Evolutionary conservation across 1,140 invertebrate genomes (phyloP).

Genomic region (Megalonaias nervosa): DNA sequence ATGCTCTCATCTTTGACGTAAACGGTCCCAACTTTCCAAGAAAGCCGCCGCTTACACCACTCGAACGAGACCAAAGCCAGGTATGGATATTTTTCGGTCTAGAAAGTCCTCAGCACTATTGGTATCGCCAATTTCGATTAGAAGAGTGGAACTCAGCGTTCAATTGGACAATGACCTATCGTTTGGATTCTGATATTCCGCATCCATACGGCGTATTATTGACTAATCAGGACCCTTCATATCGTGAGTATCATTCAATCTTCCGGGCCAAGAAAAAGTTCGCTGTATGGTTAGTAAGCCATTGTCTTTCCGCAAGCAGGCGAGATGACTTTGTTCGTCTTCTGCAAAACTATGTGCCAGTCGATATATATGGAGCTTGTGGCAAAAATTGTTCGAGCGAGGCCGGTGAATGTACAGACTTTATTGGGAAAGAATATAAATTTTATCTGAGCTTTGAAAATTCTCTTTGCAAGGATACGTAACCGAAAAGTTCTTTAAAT

Average conservation of each 20-base stretch:
- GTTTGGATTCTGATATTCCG: conserved; percentile 7
- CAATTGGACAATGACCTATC: conserved; percentile 18
- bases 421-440: conserved; percentile 35
- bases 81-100: conserved; percentile 11
- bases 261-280: conserved; percentile 18
- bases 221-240: neutral
- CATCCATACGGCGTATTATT: neutral
- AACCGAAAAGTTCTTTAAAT: conserved; percentile 92
- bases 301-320: conserved; percentile 72
- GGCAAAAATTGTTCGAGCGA: conserved; percentile 1
- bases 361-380: conserved; percentile 79
- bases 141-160: neutral
- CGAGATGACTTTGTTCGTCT: conserved; percentile 74
- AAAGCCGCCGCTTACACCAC: neutral
- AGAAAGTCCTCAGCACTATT: neutral
- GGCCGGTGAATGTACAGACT: neutral
- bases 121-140: neutral
- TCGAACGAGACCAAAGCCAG: neutral
- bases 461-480: conserved; percentile 97
- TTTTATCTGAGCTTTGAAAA: conserved; percentile 77
- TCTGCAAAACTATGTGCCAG: conserved; percentile 65
- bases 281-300: conserved; percentile 34
- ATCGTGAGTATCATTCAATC: conserved; percentile 2
- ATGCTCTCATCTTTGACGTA: conserved; percentile 2
- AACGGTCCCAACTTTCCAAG: neutral